These are phyloP conservation scores for Pelodytes ibericus DNA, from an alignment of 2,797 vertebrate species.

Conservation along the genomic window DNA sequence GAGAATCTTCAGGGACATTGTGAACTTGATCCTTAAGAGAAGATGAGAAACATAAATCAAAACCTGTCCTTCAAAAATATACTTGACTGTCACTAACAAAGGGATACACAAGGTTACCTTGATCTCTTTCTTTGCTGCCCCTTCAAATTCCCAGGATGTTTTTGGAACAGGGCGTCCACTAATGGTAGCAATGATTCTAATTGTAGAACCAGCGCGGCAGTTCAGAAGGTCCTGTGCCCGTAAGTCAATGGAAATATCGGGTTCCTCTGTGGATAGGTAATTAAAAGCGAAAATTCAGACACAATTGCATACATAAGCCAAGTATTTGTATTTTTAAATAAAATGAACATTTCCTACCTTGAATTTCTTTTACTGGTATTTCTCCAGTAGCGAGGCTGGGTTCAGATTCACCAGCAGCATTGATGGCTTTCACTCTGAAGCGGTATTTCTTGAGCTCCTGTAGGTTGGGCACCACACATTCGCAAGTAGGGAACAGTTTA, in stretches of 20 bases:
- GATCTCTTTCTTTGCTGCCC: conserved; percentile 87
- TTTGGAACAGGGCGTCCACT: conserved; percentile 91
- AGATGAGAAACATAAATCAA: conserved; percentile 43
- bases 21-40: conserved; percentile 83
- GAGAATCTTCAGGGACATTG: conserved; percentile 88
- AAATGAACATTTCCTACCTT: conserved; percentile 73
- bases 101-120: conserved; percentile 71
- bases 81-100: not conserved
- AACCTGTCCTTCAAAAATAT: conserved; percentile 13
- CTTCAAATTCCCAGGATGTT: conserved; percentile 93
- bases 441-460: conserved; percentile 89
- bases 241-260: conserved; percentile 85
- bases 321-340: not conserved
- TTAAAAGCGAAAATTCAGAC: not conserved
- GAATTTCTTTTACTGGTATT: conserved; percentile 86
- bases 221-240: conserved; percentile 82
- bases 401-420: conserved; percentile 93
- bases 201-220: conserved; percentile 84
- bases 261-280: conserved; percentile 75
- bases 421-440: conserved; percentile 96
- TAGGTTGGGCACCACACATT: conserved; percentile 88
- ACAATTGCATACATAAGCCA: not conserved
- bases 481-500: conserved; percentile 82
- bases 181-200: conserved; percentile 89
- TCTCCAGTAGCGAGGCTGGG: conserved; percentile 90